Base-by-base conservation (phyloP, 1,140 invertebrate genomes). In the Leptoteleia sp. region DNA sequence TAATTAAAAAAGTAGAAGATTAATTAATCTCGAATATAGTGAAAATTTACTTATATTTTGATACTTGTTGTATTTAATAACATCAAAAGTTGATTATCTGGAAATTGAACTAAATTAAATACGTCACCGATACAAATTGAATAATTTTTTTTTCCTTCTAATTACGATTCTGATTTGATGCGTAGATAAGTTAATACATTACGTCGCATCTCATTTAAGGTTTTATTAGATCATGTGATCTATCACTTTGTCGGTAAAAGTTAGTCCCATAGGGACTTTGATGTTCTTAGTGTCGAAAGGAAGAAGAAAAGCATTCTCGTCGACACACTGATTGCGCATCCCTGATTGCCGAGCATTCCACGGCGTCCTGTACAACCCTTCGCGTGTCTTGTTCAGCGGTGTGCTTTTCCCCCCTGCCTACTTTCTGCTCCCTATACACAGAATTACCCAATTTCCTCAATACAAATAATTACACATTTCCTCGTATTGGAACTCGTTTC, bases 391-490 rank as follows among this genome's bases (percentile, higher is more conserved):
- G 35, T 64, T 65, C 64, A 15, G 11, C 59, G 9, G 16, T 47
- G 31, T 6, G 3, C 40, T 59, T 67, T 33, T 40, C 33, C 40
- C 47, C 17, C 27, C 27, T 12, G 17, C 62, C 29, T 61, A 19
- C 5, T 17, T 35, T 57, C 48, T 40, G 4, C 40, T 33, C 55
- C 42, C 52, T 43, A 33, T 48, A 54, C 8, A 52, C 68, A 48
- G 62, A 72, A 62, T 78, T 68, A 78, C 61, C 76, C 62, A 72
- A 78, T 78, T 67, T 71, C 47, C 75, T 77, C 61, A 65, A 61
- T 71, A 71, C 59, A 77, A 77, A 76, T 77, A 77, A 78, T 68
- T 71, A 65, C 61, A 77, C 59, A 33, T 64, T 71, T 77, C 59
- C 45, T 64, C 48, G 40, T 52, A 57, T 29, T 43, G 54, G 22